These are phyloP conservation scores for Epizoanthus fatuus DNA, from an alignment of 92 coral and sea anemone species.

Conservation along the genomic window DNA sequence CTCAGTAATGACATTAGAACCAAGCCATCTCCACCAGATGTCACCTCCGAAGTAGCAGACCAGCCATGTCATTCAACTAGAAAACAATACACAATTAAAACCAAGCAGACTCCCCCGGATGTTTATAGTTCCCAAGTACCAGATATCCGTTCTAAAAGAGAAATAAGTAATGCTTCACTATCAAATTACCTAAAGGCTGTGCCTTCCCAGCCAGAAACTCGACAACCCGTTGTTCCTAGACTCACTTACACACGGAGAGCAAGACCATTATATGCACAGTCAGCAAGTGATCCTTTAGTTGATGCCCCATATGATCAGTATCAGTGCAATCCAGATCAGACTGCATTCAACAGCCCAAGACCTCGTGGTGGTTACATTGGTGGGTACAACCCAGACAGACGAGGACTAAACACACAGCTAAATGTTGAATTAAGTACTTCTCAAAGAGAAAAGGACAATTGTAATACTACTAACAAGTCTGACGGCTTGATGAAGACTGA, in stretches of 20 bases:
- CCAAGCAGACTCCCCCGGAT: background rate
- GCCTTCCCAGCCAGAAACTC: constrained; percentile 39
- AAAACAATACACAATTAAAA: background rate
- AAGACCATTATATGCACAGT: background rate
- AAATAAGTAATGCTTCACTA: constrained; percentile 84
- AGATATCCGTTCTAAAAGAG: constrained; percentile 59
- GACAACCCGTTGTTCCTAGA: constrained; percentile 54
- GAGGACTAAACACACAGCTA: background rate
- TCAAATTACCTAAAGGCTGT: constrained; percentile 81
- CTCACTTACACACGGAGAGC: constrained; percentile 78
- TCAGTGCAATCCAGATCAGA: background rate
- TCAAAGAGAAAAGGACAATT: background rate
- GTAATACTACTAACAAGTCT: background rate
- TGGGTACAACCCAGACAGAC: background rate
- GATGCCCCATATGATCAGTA: background rate
- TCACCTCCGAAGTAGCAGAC: background rate
- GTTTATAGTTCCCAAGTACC: background rate
- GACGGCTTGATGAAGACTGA: background rate
- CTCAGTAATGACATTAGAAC: no score
- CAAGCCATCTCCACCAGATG: background rate
- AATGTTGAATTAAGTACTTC: constrained; percentile 2
- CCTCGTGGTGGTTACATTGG: background rate
- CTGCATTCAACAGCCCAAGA: background rate
- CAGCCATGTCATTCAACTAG: background rate
- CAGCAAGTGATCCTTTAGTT: background rate